Conservation (phyloP, 2,888 invertebrate species). For the Troglohyphantes excavatus region DNA sequence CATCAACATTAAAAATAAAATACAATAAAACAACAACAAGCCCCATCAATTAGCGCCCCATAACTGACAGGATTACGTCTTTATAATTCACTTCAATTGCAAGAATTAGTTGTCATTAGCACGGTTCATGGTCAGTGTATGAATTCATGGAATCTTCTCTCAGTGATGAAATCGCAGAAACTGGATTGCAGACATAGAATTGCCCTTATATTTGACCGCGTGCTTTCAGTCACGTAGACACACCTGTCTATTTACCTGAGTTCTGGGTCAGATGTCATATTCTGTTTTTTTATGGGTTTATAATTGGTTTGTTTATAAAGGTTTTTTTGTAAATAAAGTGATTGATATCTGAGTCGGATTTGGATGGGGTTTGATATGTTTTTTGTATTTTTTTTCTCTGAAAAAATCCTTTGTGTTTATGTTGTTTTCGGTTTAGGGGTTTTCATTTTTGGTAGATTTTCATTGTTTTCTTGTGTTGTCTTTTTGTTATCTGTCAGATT, state of each 20-base stretch:
- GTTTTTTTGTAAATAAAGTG: conserved; percentile 24
- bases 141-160: not conserved
- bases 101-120: not conserved
- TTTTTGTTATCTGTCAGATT: no score
- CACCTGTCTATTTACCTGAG: conserved; percentile 19
- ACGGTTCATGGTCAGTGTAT: conserved; percentile 11
- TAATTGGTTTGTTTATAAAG: not conserved
- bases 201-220: conserved; percentile 32
- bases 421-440: no score
- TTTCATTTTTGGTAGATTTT: no score
- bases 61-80: conserved; percentile 1
- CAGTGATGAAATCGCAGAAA: conserved; percentile 31
- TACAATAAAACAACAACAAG: not conserved
- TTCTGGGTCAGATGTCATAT: conserved; percentile 43
- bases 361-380: not conserved
- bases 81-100: not conserved
- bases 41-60: not conserved
- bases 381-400: no score
- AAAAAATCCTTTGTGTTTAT: not conserved
- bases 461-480: no score
- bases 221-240: conserved; percentile 59
- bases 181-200: not conserved
- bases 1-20: no score
- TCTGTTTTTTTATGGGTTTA: conserved; percentile 17
- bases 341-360: not conserved